phyloP scores from a whole-genome alignment of 2,113 vertebrate species.

The Acrocephalus kingi region DNA sequence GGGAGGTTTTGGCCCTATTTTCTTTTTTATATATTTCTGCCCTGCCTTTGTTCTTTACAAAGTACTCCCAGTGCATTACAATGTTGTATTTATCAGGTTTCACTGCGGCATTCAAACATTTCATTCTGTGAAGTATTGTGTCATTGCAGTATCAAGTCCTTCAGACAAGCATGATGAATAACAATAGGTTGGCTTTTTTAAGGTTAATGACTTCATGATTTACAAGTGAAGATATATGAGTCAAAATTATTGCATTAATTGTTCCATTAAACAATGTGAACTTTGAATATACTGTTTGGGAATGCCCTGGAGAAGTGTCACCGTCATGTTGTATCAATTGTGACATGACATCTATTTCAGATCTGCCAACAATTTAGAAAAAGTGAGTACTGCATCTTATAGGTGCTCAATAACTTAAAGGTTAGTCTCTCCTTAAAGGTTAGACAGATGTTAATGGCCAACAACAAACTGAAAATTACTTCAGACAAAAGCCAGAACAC shows the following conservation, averaged over 20 bases:
- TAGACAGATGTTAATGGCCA: background rate
- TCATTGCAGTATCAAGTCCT: constrained; percentile 34
- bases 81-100: background rate
- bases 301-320: constrained; percentile 39
- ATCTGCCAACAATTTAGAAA: background rate
- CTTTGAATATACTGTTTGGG: constrained; percentile 33
- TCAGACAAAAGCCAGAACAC: background rate
- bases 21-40: background rate
- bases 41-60: background rate
- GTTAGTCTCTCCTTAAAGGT: background rate
- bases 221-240: constrained; percentile 56
- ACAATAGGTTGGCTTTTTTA: constrained; percentile 49
- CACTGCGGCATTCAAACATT: background rate
- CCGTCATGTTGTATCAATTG: constrained; percentile 30
- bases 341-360: constrained; percentile 32
- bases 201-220: constrained; percentile 64
- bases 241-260: constrained; percentile 61
- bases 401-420: background rate
- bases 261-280: constrained; percentile 52
- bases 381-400: background rate
- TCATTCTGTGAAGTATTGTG: background rate
- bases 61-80: background rate
- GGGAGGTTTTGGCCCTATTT: background rate
- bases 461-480: background rate
- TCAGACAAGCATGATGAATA: constrained; percentile 31